Evolutionary conservation across 2,113 vertebrate species (phyloP).

Genomic region (human (Homo sapiens)): DNA sequence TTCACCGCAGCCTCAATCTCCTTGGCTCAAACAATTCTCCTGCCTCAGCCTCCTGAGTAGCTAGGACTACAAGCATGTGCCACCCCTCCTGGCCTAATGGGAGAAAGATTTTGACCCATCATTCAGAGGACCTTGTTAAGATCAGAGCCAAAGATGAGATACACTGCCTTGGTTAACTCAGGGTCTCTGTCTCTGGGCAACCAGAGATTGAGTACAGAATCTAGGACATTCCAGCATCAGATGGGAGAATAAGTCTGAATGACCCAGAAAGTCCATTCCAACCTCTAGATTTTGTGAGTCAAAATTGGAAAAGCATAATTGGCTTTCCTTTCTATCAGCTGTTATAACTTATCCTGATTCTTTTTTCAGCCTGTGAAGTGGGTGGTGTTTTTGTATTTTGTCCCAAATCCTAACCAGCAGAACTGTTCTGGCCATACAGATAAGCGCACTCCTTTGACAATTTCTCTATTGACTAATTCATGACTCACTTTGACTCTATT

Average conservation of each 20-base stretch:
- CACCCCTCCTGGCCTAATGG: no score
- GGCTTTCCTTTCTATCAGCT: constrained; percentile 1
- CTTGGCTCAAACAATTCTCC: no score
- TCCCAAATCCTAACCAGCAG: constrained; percentile 33
- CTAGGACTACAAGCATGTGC: no score
- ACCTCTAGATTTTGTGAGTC: neutral
- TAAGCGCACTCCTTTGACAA: constrained; percentile 53
- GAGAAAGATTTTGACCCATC: neutral
- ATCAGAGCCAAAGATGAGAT: neutral
- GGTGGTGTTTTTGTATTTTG: constrained; percentile 30
- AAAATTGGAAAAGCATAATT: neutral
- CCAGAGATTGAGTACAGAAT: neutral
- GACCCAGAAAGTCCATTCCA: neutral
- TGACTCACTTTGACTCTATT: constrained; percentile 61
- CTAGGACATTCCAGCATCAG: neutral
- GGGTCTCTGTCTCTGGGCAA: neutral
- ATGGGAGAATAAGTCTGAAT: neutral
- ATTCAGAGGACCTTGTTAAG: neutral
- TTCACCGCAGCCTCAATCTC: no score
- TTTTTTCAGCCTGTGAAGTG: constrained; percentile 36
- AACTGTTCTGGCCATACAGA: constrained; percentile 34
- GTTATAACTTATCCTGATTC: neutral
- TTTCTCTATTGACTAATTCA: constrained; percentile 58
- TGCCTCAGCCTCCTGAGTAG: no score
- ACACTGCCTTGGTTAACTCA: neutral